Evolutionary conservation across 2,888 invertebrate genomes (phyloP).

Genomic region (Drosophila testacea): DNA sequence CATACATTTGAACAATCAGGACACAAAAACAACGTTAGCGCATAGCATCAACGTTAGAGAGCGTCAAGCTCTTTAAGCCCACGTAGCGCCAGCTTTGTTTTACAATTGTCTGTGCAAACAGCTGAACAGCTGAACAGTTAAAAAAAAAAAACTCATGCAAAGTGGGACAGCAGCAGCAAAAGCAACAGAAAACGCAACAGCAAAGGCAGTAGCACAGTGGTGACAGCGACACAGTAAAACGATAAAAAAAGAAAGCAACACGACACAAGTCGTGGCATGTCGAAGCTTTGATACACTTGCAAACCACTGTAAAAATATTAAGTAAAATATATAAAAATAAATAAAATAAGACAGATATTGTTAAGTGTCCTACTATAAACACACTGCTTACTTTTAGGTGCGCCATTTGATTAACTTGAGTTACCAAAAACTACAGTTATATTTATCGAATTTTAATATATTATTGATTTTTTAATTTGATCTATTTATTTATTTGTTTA

Average conservation of each 20-base stretch:
- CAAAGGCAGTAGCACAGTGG: conserved; percentile 35
- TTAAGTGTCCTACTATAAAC: too few relatives aligned
- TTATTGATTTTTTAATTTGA: too few relatives aligned
- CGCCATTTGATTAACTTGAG: too few relatives aligned
- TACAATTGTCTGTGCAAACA: conserved; percentile 58
- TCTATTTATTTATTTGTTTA: too few relatives aligned
- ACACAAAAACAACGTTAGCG: conserved; percentile 35
- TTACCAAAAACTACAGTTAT: too few relatives aligned
- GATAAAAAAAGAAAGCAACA: background rate
- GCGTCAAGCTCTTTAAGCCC: conserved; percentile 49
- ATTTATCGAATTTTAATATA: too few relatives aligned
- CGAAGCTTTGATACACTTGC: background rate
- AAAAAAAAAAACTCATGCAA: conserved; percentile 31
- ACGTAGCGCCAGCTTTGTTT: conserved; percentile 55
- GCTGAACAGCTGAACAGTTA: background rate
- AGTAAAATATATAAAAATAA: background rate
- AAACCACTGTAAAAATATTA: background rate
- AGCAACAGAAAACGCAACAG: conserved; percentile 39
- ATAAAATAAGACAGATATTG: too few relatives aligned
- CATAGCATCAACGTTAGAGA: conserved; percentile 3
- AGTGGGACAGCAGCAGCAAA: conserved; percentile 35
- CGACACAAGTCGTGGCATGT: background rate
- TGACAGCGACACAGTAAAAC: conserved; percentile 4
- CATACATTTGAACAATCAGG: conserved; percentile 42
- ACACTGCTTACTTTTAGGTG: too few relatives aligned